Base-by-base conservation (phyloP, 2,888 invertebrate species). In the Druceiella hillmani region DNA sequence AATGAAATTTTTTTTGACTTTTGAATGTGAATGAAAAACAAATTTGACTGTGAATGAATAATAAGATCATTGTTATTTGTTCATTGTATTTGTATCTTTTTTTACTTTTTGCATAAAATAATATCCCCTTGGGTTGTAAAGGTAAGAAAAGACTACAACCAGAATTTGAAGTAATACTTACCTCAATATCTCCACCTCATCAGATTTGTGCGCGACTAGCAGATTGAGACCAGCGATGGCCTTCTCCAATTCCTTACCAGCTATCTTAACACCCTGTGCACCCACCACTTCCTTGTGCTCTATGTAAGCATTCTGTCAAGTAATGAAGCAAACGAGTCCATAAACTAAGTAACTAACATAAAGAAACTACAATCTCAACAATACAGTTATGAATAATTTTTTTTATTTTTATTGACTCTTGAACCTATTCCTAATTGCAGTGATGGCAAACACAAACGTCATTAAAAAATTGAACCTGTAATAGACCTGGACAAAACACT, bases 261-360 rank as follows among this genome's bases (percentile, higher is more conserved):
- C 90, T 43, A 99, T 89, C 73, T 99, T 99, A 3, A 99, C 93
- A 43, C 99, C 99, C 58, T 98, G 97, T 0, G 99, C 97, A 2
- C 93, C 99, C 51, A 83, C 77, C 2, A 99, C 83, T 68, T 92
- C 92, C 58, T 93, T 94, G 66, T 91, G 79, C 62, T 98, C 95
- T 25, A 91, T 81, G 58, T 97, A 99, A 0, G 89, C 88, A 56
- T 88, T 91, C 83, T 87, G 54, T 17, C 61, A 43, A 50, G 45
- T 40, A 48, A 41, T n/a, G n/a, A n/a, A 33, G 36, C 30, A 29
- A 31, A 36, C 32, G 27, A 37, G 38, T 25, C 41, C 16, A 27
- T 13, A n/a, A n/a, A n/a, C n/a, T n/a, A n/a, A n/a, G n/a, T n/a
- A n/a, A n/a, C n/a, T n/a, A n/a, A n/a, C n/a, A n/a, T n/a, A n/a